phyloP scores from a whole-genome alignment of 2,888 invertebrate species.

The Falcaria lacertinaria region DNA sequence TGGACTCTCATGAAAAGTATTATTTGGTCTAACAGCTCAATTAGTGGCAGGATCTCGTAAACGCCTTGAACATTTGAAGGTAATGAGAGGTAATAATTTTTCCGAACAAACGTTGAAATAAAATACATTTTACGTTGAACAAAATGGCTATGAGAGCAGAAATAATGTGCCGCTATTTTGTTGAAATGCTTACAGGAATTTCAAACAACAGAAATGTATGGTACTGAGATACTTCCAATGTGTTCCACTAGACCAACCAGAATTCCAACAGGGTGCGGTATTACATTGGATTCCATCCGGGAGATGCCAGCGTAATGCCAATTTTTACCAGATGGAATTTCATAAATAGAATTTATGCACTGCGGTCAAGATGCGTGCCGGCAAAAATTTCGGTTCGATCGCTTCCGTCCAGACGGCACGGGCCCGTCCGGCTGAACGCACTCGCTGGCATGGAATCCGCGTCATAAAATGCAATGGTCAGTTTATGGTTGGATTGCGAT shows the following conservation, averaged over 20 bases:
- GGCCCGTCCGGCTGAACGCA: conserved; percentile 1
- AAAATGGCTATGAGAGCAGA: no score
- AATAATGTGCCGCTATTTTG: no score
- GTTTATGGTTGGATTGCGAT: not conserved
- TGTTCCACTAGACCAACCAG: no score
- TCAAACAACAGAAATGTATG: not conserved
- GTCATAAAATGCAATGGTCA: not conserved
- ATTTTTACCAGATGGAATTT: conserved; percentile 23
- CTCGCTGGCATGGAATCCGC: conserved; percentile 1
- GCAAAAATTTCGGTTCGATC: conserved; percentile 16
- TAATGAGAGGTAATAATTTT: no score
- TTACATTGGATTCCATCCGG: conserved; percentile 6
- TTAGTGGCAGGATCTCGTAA: conserved; percentile 7
- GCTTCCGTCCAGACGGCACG: conserved; percentile 21
- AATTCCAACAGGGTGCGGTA: not conserved
- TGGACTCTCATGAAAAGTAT: conserved; percentile 9
- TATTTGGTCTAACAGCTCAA: conserved; percentile 15
- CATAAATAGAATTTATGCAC: conserved; percentile 16
- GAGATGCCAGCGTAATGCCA: conserved; percentile 28
- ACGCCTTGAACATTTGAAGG: no score
- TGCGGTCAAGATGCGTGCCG: conserved; percentile 35
- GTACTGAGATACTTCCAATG: no score
- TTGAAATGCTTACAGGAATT: no score
- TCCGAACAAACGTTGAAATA: no score
- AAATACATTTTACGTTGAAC: no score